A percentile compares a stretch with the other conserved stretches of the same genome.
phyloP scores from a whole-genome alignment of 2,888 invertebrate species.

The Euspilapteryx auroguttella region DNA sequence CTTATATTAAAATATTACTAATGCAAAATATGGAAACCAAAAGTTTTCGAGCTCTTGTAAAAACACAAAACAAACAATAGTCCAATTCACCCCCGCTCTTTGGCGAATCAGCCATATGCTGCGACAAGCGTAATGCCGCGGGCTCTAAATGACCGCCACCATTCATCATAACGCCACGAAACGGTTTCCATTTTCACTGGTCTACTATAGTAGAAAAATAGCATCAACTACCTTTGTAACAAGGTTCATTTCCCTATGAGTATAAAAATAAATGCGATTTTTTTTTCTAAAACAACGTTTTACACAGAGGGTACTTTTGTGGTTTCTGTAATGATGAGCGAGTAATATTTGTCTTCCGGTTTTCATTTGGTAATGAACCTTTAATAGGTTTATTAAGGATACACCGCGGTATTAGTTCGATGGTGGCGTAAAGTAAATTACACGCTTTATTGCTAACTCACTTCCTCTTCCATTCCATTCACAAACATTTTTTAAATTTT shows the following conservation, averaged over 20 bases:
- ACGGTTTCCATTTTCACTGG: too few relatives aligned
- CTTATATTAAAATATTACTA: too few relatives aligned
- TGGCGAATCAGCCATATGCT: slow-evolving; percentile 42
- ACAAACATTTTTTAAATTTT: too few relatives aligned
- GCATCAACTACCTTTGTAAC: too few relatives aligned
- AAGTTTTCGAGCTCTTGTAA: too few relatives aligned
- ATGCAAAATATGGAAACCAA: too few relatives aligned
- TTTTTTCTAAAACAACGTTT: not conserved
- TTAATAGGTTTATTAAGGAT: slow-evolving; percentile 51
- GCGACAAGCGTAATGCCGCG: slow-evolving; percentile 29
- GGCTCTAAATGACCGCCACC: slow-evolving; percentile 37
- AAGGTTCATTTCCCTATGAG: too few relatives aligned
- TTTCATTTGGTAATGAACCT: slow-evolving; percentile 48
- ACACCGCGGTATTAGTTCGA: slow-evolving; percentile 18
- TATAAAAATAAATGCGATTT: too few relatives aligned
- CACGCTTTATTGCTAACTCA: slow-evolving; percentile 19
- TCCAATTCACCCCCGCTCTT: slow-evolving; percentile 16
- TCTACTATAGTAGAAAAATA: too few relatives aligned
- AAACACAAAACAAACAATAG: slow-evolving; percentile 30
- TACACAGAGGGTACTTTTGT: slow-evolving; percentile 35
- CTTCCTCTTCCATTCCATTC: slow-evolving; percentile 14
- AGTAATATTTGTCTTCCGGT: slow-evolving; percentile 47
- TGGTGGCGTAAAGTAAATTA: slow-evolving; percentile 40
- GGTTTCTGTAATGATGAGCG: slow-evolving; percentile 47
- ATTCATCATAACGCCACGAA: slow-evolving; percentile 43